A percentile compares a stretch with the other conserved stretches of the same genome.
Evolutionary conservation across 1,140 invertebrate genomes (phyloP).

Genomic region (Hylaeus volcanicus): DNA sequence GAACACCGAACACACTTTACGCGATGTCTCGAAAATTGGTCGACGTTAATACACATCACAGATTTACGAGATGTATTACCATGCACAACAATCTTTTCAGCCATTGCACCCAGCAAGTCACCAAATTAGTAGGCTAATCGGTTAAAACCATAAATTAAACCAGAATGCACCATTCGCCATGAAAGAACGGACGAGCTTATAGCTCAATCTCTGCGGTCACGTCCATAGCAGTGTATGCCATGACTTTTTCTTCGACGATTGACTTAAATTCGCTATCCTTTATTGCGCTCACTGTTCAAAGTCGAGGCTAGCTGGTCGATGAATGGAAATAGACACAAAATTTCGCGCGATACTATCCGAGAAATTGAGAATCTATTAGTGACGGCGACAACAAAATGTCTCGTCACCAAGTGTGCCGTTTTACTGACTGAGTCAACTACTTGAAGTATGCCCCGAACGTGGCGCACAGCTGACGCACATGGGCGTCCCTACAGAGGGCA

Average conservation of each 20-base stretch:
- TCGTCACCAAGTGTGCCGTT: slow-evolving; percentile 28
- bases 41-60: slow-evolving; percentile 5
- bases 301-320: neutral
- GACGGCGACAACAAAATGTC: slow-evolving; percentile 28
- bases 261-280: slow-evolving; percentile 9
- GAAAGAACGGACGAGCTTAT: slow-evolving; percentile 55
- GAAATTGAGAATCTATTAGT: slow-evolving; percentile 13
- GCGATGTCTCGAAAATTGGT: neutral
- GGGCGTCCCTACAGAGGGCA: slow-evolving; percentile 15
- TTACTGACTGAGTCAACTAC: slow-evolving; percentile 28
- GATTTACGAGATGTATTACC: slow-evolving; percentile 25
- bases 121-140: slow-evolving; percentile 31
- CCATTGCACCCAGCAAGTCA: slow-evolving; percentile 41
- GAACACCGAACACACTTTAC: slow-evolving; percentile 28
- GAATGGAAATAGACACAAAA: slow-evolving; percentile 23
- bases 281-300: neutral
- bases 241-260: slow-evolving; percentile 24
- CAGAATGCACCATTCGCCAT: slow-evolving; percentile 48
- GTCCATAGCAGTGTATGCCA: slow-evolving; percentile 45
- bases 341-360: slow-evolving; percentile 30
- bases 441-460: slow-evolving; percentile 31
- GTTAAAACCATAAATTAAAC: slow-evolving; percentile 22
- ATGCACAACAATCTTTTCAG: slow-evolving; percentile 18
- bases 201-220: slow-evolving; percentile 56
- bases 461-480: slow-evolving; percentile 57